phyloP scores from a whole-genome alignment of 2,113 vertebrate species.

The Azemiops feae region DNA sequence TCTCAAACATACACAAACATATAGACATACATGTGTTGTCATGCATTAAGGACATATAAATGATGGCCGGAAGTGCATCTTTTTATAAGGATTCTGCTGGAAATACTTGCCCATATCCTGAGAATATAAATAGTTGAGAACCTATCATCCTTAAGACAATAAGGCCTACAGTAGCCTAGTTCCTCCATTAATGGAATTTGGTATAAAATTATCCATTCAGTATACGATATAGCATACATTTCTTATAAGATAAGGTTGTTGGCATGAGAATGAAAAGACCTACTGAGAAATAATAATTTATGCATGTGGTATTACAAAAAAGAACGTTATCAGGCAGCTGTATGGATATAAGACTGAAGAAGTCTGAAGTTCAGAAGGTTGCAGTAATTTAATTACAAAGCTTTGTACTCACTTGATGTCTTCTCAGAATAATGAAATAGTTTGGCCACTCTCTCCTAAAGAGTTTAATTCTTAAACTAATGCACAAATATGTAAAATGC shows the following conservation, averaged over 20 bases:
- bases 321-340: neutral
- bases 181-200: neutral
- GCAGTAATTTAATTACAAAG: slow-evolving; percentile 25
- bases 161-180: neutral
- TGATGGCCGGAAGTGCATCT: neutral
- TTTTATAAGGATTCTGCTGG: neutral
- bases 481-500: neutral
- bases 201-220: neutral
- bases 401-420: slow-evolving; percentile 1
- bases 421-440: slow-evolving; percentile 18
- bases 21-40: neutral
- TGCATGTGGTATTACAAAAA: neutral
- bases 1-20: neutral
- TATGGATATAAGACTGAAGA: slow-evolving; percentile 3
- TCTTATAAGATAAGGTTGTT: neutral
- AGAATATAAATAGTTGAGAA: slow-evolving; percentile 20
- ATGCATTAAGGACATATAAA: neutral
- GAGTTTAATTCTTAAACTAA: neutral
- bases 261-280: neutral
- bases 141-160: neutral
- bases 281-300: neutral
- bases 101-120: accelerated
- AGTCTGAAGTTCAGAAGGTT: slow-evolving; percentile 23
- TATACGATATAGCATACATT: neutral
- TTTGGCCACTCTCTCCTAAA: neutral